Evolutionary conservation across 2,797 vertebrate genomes (phyloP).

Genomic region (Schizopygopsis malacanthus): DNA sequence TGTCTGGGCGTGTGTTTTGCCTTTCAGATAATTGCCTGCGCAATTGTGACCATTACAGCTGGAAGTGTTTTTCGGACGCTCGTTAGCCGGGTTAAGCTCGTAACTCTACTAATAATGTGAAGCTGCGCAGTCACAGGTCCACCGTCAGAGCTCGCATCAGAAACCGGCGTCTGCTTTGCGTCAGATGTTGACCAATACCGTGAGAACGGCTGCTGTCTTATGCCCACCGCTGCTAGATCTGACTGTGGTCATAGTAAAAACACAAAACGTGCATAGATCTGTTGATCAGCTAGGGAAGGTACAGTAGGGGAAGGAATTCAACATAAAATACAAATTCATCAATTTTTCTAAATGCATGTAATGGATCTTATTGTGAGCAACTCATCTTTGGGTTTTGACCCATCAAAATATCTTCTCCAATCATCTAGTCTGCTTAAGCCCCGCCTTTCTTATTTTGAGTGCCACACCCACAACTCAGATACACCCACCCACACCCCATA

Average conservation of each 20-base stretch:
- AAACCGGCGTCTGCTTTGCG: slow-evolving; percentile 22
- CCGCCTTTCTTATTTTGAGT: background rate
- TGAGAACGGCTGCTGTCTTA: background rate
- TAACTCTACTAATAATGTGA: slow-evolving; percentile 7
- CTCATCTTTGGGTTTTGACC: background rate
- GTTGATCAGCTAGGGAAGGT: background rate
- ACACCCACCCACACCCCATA: background rate
- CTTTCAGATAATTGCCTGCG: slow-evolving; percentile 74
- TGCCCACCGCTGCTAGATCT: background rate
- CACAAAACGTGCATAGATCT: background rate
- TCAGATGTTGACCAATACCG: slow-evolving; percentile 24
- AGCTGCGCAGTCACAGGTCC: background rate
- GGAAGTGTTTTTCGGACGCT: slow-evolving; percentile 73
- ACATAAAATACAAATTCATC: background rate
- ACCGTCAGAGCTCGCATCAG: slow-evolving; percentile 5
- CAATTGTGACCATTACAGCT: slow-evolving; percentile 76
- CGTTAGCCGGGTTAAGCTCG: slow-evolving; percentile 15
- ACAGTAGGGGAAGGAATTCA: background rate
- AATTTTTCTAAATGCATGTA: background rate
- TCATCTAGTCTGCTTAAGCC: background rate
- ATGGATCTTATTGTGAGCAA: background rate
- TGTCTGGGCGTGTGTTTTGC: slow-evolving; percentile 63
- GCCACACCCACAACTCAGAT: background rate
- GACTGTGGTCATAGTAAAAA: background rate
- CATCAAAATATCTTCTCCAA: background rate